Base-by-base conservation (phyloP, 2,888 invertebrate species). In the Chrysina gloriosa region DNA sequence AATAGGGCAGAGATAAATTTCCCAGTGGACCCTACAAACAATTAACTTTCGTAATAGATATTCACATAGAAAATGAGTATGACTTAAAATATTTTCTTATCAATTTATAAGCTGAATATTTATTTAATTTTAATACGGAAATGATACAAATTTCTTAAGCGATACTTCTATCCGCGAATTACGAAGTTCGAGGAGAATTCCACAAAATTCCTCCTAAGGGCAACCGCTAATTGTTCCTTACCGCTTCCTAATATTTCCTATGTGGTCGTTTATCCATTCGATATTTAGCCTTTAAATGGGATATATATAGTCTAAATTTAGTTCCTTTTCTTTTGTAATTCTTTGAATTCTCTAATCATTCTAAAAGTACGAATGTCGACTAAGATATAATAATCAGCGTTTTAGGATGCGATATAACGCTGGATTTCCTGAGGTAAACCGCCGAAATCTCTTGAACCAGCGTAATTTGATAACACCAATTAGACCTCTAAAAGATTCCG, bases 1-100 rank as follows among this genome's bases (percentile, higher is more conserved):
- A 61, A 61, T 27, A 61, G 58, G 58, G 58, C 27, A 42, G 31
- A 54, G 58, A 42, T 61, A 45, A 42, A 61, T 61, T 61, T 61
- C 58, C 58, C 58, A 61, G 42, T 27, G 42, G 58, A 42, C 29
- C 27, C 27, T 16, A 16, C 58, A 42, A 27, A 61, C 58, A 29
- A 61, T 42, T 19, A 61, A 61, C 27, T 61, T 42, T 29, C 27
- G 9, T 61, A 14, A 27, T 27, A 29, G 27, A 45, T 45, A 39
- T 16, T 9, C 25, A n/a, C 16, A 61, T 19, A 3, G n/a, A n/a
- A n/a, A n/a, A 45, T 11, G 36, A 11, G 9, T 21, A 48, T 25
- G 14, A 48, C 25, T 25, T 9, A 48, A 45, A 21, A 42, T 1
- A 6, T 19, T 19, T 36, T 36, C 2, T 36, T n/a, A 36, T n/a